A percentile compares a stretch with the other conserved stretches of the same genome.
phyloP scores from a whole-genome alignment of 1,140 invertebrate species.

The Heliconius nattereri region DNA sequence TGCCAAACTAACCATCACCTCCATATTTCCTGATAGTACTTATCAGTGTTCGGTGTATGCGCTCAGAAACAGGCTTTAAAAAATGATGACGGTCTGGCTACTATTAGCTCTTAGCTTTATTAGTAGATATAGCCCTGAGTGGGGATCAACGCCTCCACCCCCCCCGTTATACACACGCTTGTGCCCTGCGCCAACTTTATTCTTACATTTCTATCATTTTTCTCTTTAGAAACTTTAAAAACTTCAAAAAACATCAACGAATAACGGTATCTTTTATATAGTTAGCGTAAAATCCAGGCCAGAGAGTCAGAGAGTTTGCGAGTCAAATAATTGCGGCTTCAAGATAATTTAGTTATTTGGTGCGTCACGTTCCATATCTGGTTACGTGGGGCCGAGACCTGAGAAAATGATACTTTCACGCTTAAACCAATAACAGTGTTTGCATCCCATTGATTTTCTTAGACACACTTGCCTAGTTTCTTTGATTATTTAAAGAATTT shows the following conservation, averaged over 20 bases:
- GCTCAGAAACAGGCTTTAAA: too few species aligned
- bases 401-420: constrained; percentile 13
- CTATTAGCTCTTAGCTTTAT: too few species aligned
- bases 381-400: neutral
- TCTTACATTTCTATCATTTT: too few species aligned
- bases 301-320: neutral
- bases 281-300: neutral
- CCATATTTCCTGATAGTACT: too few species aligned
- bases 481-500: neutral
- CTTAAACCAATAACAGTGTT: constrained; percentile 13
- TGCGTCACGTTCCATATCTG: neutral
- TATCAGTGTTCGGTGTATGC: too few species aligned
- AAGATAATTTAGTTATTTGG: constrained; percentile 19
- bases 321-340: constrained; percentile 8
- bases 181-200: too few species aligned
- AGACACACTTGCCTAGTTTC: constrained; percentile 3
- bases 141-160: too few species aligned
- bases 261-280: neutral
- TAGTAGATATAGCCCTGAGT: too few species aligned
- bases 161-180: too few species aligned
- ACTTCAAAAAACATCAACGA: neutral
- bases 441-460: constrained; percentile 10
- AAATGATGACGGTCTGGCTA: too few species aligned
- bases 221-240: neutral
- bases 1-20: too few species aligned